Base-by-base conservation (phyloP, 1,140 invertebrate species). In the Mamestra configurata region DNA sequence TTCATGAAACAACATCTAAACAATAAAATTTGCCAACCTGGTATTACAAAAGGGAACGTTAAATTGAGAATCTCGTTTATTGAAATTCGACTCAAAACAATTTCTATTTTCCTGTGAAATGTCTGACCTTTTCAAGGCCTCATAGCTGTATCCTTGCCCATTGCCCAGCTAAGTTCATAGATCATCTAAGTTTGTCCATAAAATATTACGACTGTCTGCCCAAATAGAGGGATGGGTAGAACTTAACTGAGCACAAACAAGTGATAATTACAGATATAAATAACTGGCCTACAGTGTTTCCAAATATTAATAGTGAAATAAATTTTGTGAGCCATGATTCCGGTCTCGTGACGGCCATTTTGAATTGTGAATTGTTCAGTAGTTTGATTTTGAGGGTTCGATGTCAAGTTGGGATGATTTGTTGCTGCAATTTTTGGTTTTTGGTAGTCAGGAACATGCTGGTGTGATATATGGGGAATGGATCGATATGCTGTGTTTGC, bases 231-330 rank as follows among this genome's bases (percentile, higher is more conserved):
- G 20, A 13, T 22, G 10, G 40, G 37, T 40, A 46, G 20, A 49
- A 49, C 64, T 68, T 27, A 68, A 68, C 22, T 24, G 64, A 40
- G 20, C 37, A 68, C 37, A 68, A 46, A 68, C 37, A 49, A 68
- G 37, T 68, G 64, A 46, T 46, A 68, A 68, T 68, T 68, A 68
- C 64, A 27, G 64, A 24, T 15, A 68, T 68, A 68, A 68, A 68
- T 68, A 68, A 68, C 64, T 68, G 40, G 20, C 18, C 31, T 40
- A 46, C 40, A 27, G 40, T 49, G 64, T 68, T 49, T 46, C 64
- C 64, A 40, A 68, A 46, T 40, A 68, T 68, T 68, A 68, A 68
- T 68, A 68, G 64, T 68, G 64, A 68, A 68, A 68, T 68, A 68
- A 68, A 68, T 68, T 68, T 49, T 68, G 64, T 68, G 64, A 68